A percentile compares a stretch with the other conserved stretches of the same genome.
These are phyloP conservation scores for Magallana ariakensis DNA, from an alignment of 1,140 invertebrate genomes.

Conservation along the genomic window DNA sequence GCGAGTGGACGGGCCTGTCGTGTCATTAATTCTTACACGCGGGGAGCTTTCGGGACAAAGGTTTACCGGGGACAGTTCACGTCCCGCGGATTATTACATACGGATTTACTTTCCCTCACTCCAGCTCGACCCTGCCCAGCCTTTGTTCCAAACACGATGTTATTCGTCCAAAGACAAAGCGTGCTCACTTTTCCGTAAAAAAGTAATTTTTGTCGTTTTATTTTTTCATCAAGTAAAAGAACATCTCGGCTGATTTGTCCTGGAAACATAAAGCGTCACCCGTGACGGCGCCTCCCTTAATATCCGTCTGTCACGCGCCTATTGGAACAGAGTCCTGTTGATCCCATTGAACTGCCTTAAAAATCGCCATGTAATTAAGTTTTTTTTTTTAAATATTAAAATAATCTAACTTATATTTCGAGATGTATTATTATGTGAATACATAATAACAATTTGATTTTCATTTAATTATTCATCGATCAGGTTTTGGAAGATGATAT, in stretches of 20 bases:
- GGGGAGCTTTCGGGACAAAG: neutral
- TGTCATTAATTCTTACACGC: conserved; percentile 31
- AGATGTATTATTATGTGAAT: neutral
- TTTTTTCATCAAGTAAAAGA: neutral
- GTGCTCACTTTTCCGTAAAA: neutral
- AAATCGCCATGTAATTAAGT: neutral
- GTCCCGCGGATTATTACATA: neutral
- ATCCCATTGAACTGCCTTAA: neutral
- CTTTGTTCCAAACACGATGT: neutral
- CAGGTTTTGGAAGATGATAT: neutral
- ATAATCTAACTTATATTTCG: neutral
- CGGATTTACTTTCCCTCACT: neutral
- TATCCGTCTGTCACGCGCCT: neutral
- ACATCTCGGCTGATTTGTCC: neutral
- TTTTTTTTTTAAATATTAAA: neutral
- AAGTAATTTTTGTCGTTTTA: neutral
- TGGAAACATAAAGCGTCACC: neutral
- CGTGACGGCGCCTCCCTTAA: neutral
- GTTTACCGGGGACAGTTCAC: neutral
- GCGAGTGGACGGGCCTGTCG: conserved; percentile 14
- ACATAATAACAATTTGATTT: neutral
- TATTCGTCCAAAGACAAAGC: neutral
- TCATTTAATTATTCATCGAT: neutral
- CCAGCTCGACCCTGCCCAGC: neutral
- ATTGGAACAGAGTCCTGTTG: neutral